phyloP scores from a whole-genome alignment of 1,140 invertebrate species.

The Drosophila pandora region DNA sequence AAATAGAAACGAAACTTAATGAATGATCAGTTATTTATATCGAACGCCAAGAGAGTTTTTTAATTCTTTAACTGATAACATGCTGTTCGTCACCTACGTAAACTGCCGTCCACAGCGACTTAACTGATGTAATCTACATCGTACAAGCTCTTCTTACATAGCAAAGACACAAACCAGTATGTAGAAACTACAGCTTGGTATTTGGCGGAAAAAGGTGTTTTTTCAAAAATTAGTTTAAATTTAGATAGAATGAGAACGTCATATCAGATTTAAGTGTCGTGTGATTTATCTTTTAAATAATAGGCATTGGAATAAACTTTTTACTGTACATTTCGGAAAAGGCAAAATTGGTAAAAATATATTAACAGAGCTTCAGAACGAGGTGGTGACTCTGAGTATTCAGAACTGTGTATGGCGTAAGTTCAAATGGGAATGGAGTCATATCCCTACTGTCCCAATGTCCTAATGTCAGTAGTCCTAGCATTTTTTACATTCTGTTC shows the following conservation, averaged over 20 bases:
- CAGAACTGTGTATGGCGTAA: neutral
- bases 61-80: no score
- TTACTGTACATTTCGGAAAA: neutral
- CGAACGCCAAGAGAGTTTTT: no score
- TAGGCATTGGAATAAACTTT: neutral
- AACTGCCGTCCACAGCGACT: no score
- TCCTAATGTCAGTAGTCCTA: conserved; percentile 21
- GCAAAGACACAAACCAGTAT: conserved; percentile 6
- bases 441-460: neutral
- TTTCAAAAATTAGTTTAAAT: no score
- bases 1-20: no score
- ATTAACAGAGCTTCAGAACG: neutral
- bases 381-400: neutral
- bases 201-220: neutral
- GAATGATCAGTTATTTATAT: no score
- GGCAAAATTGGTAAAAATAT: neutral
- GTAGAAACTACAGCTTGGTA: neutral
- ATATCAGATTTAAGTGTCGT: neutral
- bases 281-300: neutral
- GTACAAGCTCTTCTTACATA: neutral
- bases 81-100: no score
- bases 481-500: conserved; percentile 22
- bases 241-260: no score
- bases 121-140: neutral
- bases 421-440: neutral